Evolutionary conservation across 2,888 invertebrate species (phyloP), one percentile per base, ranked within the genome.

Genomic region (Pyrocoelia pectoralis): DNA sequence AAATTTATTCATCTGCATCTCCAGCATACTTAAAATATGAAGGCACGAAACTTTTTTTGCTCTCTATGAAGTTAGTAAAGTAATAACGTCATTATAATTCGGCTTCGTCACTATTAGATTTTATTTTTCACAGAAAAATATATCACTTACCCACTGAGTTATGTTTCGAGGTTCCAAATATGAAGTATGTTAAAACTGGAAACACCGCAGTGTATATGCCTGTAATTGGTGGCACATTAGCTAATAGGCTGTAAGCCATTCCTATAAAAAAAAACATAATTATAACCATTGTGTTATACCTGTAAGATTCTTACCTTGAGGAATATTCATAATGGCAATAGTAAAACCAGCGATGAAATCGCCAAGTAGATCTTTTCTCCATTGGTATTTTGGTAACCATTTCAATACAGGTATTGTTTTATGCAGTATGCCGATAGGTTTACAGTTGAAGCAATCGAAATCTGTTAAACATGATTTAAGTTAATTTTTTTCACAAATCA

Each of bases 291-390:
- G n/a, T n/a, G n/a, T n/a, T n/a, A n/a, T n/a, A n/a, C n/a, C n/a
- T n/a, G n/a, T n/a, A n/a, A n/a, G n/a, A n/a, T n/a, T n/a, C 1
- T 79, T 81, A 79, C 90, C 93, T 84, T 94, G 93, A 0, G 93
- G 93, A 73, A 94, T 92, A 75, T 93, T 92, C 90, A 94, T 91
- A 56, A 94, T 86, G 33, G 91, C 93, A 2, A 94, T 91, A 0
- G 95, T 95, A 43, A 92, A 81, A 1, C 95, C 95, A n/a, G 93
- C 86, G 43, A 93, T 86, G 9, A 92, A 74, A 80, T 95, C 95
- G n/a, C 86, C 83, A 0, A 87, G 63, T 5, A 93, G 79, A 76
- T 90, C 84, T 17, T 82, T 79, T 70, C 81, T 84, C 80, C 86
- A 84, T 49, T 84, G 83, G 78, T 90, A 90, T 53, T 85, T 81